Conservation (phyloP, 2,113 vertebrate genomes). For the Capreolus pygargus region DNA sequence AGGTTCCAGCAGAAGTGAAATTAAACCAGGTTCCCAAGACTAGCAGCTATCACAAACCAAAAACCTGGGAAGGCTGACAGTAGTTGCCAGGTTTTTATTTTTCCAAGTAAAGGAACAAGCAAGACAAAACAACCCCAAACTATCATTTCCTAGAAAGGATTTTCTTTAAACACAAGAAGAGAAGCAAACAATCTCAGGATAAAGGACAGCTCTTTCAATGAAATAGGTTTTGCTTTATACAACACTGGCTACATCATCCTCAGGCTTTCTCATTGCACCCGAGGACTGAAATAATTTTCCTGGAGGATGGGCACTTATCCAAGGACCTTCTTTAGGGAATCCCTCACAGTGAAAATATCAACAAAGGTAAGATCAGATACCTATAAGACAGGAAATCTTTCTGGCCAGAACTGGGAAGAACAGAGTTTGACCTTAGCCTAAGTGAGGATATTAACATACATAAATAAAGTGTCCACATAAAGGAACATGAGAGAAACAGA, state of each 20-base stretch:
- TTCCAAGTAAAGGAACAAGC: slow-evolving; percentile 43
- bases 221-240: slow-evolving; percentile 33
- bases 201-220: background rate
- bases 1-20: slow-evolving; percentile 36
- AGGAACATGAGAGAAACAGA: slow-evolving; percentile 11
- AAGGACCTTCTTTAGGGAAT: slow-evolving; percentile 47
- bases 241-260: background rate
- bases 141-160: slow-evolving; percentile 7
- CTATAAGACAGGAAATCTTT: slow-evolving; percentile 40
- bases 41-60: background rate
- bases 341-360: slow-evolving; percentile 44
- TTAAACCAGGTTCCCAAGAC: slow-evolving; percentile 36
- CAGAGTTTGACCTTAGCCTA: slow-evolving; percentile 42
- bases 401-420: slow-evolving; percentile 32
- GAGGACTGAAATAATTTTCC: slow-evolving; percentile 22
- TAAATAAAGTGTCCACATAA: slow-evolving; percentile 10
- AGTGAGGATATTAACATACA: slow-evolving; percentile 27
- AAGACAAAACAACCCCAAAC: slow-evolving; percentile 9
- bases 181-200: background rate
- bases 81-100: slow-evolving; percentile 33
- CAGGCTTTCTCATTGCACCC: background rate
- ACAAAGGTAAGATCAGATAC: slow-evolving; percentile 46
- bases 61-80: background rate
- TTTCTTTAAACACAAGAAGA: slow-evolving; percentile 32
- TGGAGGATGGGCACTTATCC: slow-evolving; percentile 19